Percentiles rank a stretch among this genome's conserved stretches.
These are phyloP conservation scores for Montipora sp. DNA, from an alignment of 64 coral and sea anemone genomes.

Conservation along the genomic window DNA sequence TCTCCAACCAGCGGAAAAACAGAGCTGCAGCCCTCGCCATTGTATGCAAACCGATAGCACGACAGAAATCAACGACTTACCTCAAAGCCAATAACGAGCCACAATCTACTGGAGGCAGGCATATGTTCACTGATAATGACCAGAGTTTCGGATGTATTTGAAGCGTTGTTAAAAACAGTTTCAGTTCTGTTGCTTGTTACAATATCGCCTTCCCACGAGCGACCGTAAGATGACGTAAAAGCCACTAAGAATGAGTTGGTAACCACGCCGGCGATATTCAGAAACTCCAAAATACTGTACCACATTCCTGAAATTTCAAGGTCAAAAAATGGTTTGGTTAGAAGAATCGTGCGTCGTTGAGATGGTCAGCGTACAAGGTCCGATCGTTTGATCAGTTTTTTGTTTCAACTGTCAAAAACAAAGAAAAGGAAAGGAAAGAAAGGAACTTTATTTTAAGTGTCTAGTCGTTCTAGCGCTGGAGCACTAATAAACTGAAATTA, in stretches of 20 bases:
- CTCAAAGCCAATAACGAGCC: slow-evolving; percentile 95
- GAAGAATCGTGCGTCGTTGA: background rate
- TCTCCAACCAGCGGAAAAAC: too few relatives aligned
- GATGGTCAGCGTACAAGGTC: background rate
- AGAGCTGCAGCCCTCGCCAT: too few relatives aligned
- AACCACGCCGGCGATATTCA: slow-evolving; percentile 93
- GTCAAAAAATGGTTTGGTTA: background rate
- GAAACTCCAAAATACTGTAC: slow-evolving; percentile 93
- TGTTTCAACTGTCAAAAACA: too few relatives aligned
- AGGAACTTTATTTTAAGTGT: too few relatives aligned
- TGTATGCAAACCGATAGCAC: too few relatives aligned
- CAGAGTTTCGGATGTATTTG: slow-evolving; percentile 67
- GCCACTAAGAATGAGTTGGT: slow-evolving; percentile 94
- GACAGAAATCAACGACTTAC: slow-evolving; percentile 33
- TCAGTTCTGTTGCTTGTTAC: slow-evolving; percentile 62
- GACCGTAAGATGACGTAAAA: slow-evolving; percentile 95
- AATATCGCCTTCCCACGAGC: slow-evolving; percentile 77
- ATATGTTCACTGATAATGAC: slow-evolving; percentile 64
- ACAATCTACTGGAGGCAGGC: slow-evolving; percentile 58
- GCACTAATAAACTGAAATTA: too few relatives aligned
- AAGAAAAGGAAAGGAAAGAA: too few relatives aligned
- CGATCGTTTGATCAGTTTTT: too few relatives aligned
- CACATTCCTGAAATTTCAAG: slow-evolving; percentile 77
- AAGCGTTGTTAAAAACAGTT: slow-evolving; percentile 26
- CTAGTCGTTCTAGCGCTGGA: too few relatives aligned